phyloP scores from a whole-genome alignment of 2,888 invertebrate species.

The Standfussiana lucernea region DNA sequence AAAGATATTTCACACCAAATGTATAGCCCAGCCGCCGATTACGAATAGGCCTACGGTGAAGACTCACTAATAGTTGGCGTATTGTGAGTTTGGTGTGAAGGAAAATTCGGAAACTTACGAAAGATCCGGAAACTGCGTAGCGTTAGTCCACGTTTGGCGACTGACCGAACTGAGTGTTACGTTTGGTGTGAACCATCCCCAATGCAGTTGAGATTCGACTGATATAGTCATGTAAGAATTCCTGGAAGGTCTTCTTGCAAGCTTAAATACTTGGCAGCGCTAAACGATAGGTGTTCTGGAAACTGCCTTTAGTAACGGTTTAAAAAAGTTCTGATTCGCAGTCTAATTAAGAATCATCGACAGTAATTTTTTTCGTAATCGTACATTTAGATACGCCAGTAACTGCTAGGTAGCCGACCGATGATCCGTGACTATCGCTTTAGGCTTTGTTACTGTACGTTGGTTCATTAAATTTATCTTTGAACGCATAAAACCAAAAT shows the following conservation, averaged over 20 bases:
- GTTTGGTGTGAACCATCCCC: no score
- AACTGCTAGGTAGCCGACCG: background rate
- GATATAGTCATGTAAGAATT: background rate
- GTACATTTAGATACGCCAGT: slow-evolving; percentile 2
- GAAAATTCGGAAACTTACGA: background rate
- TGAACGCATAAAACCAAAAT: background rate
- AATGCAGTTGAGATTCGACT: background rate
- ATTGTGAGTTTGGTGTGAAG: background rate
- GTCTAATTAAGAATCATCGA: background rate
- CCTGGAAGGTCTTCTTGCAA: background rate
- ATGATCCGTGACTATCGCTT: slow-evolving; percentile 41
- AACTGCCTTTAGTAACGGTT: background rate
- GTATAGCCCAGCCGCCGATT: background rate
- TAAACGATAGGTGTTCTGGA: background rate
- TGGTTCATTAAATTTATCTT: slow-evolving; percentile 14
- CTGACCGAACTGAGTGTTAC: background rate
- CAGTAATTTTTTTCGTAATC: background rate
- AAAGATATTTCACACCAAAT: background rate
- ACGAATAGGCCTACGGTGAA: background rate
- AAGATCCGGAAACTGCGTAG: background rate
- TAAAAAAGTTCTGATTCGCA: background rate
- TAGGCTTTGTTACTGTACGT: background rate
- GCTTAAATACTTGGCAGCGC: background rate
- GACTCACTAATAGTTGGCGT: background rate
- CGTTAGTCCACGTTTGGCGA: background rate